Percentiles rank a stretch among this genome's conserved stretches.
phyloP scores from a whole-genome alignment of 2,888 invertebrate species.

The Drosophila macrospina region DNA sequence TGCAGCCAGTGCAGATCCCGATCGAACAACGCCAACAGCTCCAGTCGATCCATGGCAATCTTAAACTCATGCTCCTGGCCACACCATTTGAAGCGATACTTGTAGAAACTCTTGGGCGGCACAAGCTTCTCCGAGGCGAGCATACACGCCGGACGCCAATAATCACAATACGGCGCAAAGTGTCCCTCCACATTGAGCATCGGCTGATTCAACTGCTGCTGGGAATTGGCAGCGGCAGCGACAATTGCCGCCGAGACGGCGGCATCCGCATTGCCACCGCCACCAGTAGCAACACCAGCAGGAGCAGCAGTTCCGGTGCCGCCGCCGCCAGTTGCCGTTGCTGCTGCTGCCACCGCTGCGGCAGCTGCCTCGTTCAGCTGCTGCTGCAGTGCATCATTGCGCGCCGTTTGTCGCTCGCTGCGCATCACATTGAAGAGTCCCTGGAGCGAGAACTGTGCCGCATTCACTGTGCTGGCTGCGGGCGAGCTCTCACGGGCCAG shows the following conservation, averaged over 20 bases:
- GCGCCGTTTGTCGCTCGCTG: constrained; percentile 67
- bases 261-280: neutral
- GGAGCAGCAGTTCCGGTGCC: too few species aligned
- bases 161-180: constrained; percentile 83
- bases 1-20: constrained; percentile 92
- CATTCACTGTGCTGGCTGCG: neutral
- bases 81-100: constrained; percentile 83
- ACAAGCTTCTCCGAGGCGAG: constrained; percentile 82
- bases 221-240: constrained; percentile 31
- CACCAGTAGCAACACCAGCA: neutral
- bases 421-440: constrained; percentile 81
- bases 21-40: constrained; percentile 96
- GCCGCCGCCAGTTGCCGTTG: neutral
- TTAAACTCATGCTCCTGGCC: constrained; percentile 86
- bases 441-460: constrained; percentile 77
- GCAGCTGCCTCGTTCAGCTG: constrained; percentile 58
- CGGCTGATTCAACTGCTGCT: constrained; percentile 63
- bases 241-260: constrained; percentile 30
- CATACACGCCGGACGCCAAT: constrained; percentile 84
- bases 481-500: constrained; percentile 45
- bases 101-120: constrained; percentile 84
- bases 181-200: constrained; percentile 83
- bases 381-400: constrained; percentile 61
- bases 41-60: constrained; percentile 96
- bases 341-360: constrained; percentile 8